Conservation (phyloP, 2,797 vertebrate species). For the Pseudopleuronectes americanus region DNA sequence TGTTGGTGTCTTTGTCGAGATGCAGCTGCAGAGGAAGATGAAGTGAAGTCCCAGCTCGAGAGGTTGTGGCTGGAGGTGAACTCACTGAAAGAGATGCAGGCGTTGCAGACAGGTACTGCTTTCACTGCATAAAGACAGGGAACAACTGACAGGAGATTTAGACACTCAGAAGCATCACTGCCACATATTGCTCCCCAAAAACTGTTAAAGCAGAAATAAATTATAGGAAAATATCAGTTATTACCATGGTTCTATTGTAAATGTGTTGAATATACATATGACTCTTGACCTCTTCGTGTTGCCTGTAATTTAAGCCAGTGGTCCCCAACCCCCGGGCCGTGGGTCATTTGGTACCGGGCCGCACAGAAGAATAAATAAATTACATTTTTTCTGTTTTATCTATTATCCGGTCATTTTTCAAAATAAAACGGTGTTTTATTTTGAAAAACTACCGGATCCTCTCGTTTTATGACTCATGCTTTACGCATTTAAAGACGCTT, state of each 20-base stretch:
- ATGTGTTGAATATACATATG: not conserved
- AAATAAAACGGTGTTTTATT: too few relatives aligned
- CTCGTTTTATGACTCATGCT: too few relatives aligned
- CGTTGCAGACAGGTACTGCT: conserved; percentile 93
- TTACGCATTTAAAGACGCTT: too few relatives aligned
- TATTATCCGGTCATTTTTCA: too few relatives aligned
- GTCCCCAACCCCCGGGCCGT: too few relatives aligned
- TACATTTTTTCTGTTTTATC: too few relatives aligned
- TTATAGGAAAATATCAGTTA: not conserved
- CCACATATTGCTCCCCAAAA: not conserved
- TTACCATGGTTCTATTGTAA: not conserved
- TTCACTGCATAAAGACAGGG: conserved; percentile 1
- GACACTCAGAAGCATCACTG: not conserved
- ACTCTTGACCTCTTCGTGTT: not conserved
- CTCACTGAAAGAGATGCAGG: conserved; percentile 96
- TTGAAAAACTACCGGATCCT: too few relatives aligned
- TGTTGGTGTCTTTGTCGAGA: conserved; percentile 24
- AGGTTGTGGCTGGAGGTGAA: conserved; percentile 97
- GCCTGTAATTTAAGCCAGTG: not conserved
- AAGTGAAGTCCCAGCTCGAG: conserved; percentile 91
- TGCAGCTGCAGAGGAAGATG: conserved; percentile 86
- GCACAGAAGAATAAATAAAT: too few relatives aligned
- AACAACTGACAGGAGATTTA: not conserved
- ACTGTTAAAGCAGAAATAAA: not conserved
- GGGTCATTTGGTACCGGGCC: too few relatives aligned